phyloP scores from a whole-genome alignment of 2,113 vertebrate genomes.

The Otolemur garnettii region DNA sequence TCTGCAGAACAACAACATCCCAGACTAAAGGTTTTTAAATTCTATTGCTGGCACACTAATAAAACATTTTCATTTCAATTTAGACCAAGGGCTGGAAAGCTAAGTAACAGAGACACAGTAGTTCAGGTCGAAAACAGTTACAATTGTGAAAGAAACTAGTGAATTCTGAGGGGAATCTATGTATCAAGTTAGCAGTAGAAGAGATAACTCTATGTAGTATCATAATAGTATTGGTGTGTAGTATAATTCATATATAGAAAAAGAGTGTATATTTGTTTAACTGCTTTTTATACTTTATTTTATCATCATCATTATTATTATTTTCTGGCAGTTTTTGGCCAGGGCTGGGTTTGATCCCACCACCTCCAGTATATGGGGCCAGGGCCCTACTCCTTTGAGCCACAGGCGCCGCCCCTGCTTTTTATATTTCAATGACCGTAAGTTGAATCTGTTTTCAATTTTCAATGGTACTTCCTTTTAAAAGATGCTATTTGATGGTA shows the following conservation, averaged over 20 bases:
- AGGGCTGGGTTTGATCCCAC: no score
- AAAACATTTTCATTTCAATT: conserved; percentile 56
- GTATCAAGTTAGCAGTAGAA: not conserved
- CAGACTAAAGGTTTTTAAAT: conserved; percentile 43
- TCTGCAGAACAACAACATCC: conserved; percentile 53
- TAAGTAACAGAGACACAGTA: not conserved
- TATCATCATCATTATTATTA: no score
- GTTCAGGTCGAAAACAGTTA: not conserved
- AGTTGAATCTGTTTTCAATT: not conserved
- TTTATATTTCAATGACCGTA: not conserved
- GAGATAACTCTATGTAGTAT: not conserved
- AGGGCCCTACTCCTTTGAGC: no score
- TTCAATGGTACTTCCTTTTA: not conserved
- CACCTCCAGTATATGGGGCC: no score
- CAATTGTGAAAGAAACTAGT: not conserved
- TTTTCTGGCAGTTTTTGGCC: no score
- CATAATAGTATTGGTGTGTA: not conserved
- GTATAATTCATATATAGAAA: not conserved
- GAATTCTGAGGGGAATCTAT: conserved; percentile 42
- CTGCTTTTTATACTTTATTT: not conserved
- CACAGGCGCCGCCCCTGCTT: not conserved
- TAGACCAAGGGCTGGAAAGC: not conserved
- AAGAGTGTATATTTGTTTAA: not conserved
- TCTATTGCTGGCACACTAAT: conserved; percentile 60
- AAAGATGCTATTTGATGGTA: conserved; percentile 6